Percentiles rank a stretch among this genome's conserved stretches.
These are phyloP conservation scores for Caradrina clavipalpis DNA, from an alignment of 2,888 invertebrate genomes.

Conservation along the genomic window DNA sequence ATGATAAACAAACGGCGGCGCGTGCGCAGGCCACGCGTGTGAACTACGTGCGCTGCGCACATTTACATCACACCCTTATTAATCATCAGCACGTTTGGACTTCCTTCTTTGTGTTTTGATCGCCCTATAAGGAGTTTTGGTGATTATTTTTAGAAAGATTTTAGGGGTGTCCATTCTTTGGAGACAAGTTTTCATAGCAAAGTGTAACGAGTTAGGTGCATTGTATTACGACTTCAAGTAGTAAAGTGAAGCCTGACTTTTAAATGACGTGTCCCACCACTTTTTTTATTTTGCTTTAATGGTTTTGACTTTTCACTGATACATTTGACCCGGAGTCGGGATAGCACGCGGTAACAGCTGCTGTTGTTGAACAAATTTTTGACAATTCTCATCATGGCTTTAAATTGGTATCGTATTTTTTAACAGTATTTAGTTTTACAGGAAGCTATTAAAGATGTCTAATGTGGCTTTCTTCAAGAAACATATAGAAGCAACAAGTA, in stretches of 20 bases:
- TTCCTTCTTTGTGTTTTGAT: conserved; percentile 36
- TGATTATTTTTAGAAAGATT: conserved; percentile 33
- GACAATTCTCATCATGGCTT: background rate
- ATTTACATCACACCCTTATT: conserved; percentile 60
- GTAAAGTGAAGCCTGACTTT: background rate
- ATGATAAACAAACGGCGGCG: conserved; percentile 46
- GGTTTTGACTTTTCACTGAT: conserved; percentile 7
- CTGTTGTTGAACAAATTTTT: too few species aligned
- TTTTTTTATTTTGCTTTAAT: background rate
- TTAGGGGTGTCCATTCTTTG: conserved; percentile 23
- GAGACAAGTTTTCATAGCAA: background rate
- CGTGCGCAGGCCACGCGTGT: conserved; percentile 51
- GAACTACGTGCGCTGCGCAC: conserved; percentile 54
- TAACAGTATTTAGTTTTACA: too few species aligned
- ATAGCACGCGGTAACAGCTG: background rate
- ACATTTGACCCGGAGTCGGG: conserved; percentile 8
- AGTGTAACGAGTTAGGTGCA: background rate
- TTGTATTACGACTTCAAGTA: background rate
- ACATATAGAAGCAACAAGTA: too few species aligned
- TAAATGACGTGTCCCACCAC: too few species aligned
- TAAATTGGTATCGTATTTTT: too few species aligned
- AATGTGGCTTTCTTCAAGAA: too few species aligned
- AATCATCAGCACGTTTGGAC: conserved; percentile 35
- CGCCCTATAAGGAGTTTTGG: conserved; percentile 50
- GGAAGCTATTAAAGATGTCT: too few species aligned